These are phyloP conservation scores for Acanthurus lineatus DNA, from an alignment of 2,797 vertebrate genomes.

Conservation along the genomic window DNA sequence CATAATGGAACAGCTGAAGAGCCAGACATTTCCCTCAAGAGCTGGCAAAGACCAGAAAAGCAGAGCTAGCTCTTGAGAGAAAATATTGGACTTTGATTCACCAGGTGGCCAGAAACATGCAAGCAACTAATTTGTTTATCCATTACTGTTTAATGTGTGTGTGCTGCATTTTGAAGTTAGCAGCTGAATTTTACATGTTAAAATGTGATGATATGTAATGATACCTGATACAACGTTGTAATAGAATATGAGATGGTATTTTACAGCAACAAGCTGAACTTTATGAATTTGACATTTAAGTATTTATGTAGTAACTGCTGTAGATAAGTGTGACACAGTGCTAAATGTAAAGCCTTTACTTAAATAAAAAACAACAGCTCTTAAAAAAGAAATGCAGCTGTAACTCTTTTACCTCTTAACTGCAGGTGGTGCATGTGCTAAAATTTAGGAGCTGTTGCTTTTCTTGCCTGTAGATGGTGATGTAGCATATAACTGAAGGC, in stretches of 20 bases:
- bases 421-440: not conserved
- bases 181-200: not conserved
- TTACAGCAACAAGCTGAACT: not conserved
- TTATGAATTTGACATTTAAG: not conserved
- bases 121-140: not conserved
- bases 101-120: not conserved
- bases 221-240: too few relatives aligned
- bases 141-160: too few relatives aligned
- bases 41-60: not conserved
- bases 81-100: not conserved
- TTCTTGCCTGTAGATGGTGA: not conserved
- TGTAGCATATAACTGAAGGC: not conserved
- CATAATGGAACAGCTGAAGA: not conserved
- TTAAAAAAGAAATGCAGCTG: not conserved
- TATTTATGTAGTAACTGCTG: not conserved
- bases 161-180: not conserved
- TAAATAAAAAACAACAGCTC: not conserved
- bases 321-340: not conserved
- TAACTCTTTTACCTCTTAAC: not conserved
- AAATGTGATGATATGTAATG: too few relatives aligned
- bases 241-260: not conserved
- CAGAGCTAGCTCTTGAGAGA: not conserved
- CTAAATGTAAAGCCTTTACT: not conserved
- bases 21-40: slow-evolving; percentile 9
- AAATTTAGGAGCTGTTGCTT: not conserved